These are phyloP conservation scores for Kryphioiulus occultus DNA, from an alignment of 2,888 invertebrate species.

Conservation along the genomic window DNA sequence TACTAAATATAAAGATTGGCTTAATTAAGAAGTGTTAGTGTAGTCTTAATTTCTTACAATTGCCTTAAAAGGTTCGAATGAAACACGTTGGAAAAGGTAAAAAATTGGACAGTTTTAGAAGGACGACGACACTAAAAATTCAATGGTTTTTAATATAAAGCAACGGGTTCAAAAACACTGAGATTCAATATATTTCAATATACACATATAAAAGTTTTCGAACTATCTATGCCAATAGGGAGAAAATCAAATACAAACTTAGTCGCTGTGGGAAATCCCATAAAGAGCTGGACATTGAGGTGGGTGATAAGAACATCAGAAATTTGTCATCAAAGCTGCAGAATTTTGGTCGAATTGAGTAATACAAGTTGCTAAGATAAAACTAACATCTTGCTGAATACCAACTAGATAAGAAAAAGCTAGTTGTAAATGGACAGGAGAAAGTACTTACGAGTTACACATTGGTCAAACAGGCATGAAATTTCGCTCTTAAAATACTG, in stretches of 20 bases:
- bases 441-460: neutral
- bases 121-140: slow-evolving; percentile 1
- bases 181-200: slow-evolving; percentile 14
- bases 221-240: neutral
- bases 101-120: neutral
- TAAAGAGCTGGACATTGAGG: neutral
- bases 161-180: slow-evolving; percentile 31
- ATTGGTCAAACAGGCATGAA: neutral
- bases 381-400: neutral
- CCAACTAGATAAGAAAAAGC: neutral
- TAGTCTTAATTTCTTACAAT: neutral
- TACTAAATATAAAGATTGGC: neutral
- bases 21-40: neutral
- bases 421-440: neutral
- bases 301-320: neutral
- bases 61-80: neutral
- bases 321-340: neutral
- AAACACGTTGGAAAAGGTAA: neutral
- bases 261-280: neutral
- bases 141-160: slow-evolving; percentile 4
- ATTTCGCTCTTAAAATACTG: neutral
- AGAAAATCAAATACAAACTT: neutral
- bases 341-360: slow-evolving; percentile 10
- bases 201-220: slow-evolving; percentile 24
- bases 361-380: neutral